Conservation (phyloP, 2,888 invertebrate species). For the Pycnomerus fuliginosus region DNA sequence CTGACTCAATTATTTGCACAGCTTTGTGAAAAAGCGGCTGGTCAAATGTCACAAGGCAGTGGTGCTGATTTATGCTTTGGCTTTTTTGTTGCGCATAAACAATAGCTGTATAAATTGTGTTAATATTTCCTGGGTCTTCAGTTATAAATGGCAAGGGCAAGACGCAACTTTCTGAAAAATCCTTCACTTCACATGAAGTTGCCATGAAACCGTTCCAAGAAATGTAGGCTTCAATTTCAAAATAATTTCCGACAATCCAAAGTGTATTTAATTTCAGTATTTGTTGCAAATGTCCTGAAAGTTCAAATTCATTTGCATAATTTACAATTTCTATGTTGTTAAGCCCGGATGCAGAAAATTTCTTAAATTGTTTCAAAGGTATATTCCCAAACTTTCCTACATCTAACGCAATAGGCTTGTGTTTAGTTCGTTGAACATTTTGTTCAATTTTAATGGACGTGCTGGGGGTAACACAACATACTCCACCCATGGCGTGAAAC, state of each 20-base stretch:
- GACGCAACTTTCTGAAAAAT: too few relatives aligned
- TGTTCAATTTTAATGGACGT: background rate
- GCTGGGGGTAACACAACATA: background rate
- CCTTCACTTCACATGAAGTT: background rate
- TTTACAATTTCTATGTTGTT: background rate
- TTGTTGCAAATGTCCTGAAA: background rate
- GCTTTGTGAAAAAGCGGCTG: slow-evolving; percentile 34
- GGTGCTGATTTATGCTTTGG: slow-evolving; percentile 1
- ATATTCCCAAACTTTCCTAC: background rate
- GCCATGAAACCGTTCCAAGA: background rate
- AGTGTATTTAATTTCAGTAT: background rate
- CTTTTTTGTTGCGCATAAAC: slow-evolving; percentile 4
- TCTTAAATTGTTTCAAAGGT: background rate
- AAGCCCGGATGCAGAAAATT: too few relatives aligned
- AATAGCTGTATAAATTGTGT: slow-evolving; percentile 9
- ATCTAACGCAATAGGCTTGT: background rate
- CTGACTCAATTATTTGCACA: slow-evolving; percentile 29
- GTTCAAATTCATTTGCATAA: background rate
- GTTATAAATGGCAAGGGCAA: slow-evolving; percentile 13
- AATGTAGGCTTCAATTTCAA: background rate
- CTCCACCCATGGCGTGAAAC: background rate
- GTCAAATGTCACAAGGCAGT: slow-evolving; percentile 22
- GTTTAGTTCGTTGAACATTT: background rate
- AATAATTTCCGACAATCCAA: background rate
- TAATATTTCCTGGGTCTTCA: slow-evolving; percentile 5